Conservation (phyloP, 2,113 vertebrate species). For the Hiodon alosoides region DNA sequence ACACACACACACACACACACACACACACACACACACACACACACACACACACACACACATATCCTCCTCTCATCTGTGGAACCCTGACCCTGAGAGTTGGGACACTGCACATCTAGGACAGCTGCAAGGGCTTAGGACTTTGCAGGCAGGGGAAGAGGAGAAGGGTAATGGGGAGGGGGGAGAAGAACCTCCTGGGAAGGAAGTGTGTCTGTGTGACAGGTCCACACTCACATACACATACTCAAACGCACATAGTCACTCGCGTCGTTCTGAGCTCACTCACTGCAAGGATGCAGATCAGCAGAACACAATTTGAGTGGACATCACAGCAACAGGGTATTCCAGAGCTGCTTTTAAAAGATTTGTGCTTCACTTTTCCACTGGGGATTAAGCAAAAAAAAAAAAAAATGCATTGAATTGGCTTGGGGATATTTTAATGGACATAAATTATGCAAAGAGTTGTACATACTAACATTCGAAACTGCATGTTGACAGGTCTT, state of each 20-base stretch:
- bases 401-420: too few relatives aligned
- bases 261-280: background rate
- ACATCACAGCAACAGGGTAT: background rate
- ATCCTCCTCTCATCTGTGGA: background rate
- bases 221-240: slow-evolving; percentile 15
- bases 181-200: background rate
- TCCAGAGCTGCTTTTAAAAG: background rate
- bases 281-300: background rate
- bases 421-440: background rate
- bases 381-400: background rate
- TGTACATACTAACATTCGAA: background rate
- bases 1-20: too few relatives aligned
- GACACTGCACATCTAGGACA: background rate
- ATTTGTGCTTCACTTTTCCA: background rate
- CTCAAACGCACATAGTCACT: slow-evolving; percentile 4
- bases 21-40: slow-evolving; percentile 9
- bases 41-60: too few relatives aligned
- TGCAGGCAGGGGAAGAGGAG: background rate
- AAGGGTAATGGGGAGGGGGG: background rate
- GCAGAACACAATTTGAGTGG: background rate
- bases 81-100: background rate
- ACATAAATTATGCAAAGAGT: background rate
- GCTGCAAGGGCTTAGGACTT: background rate
- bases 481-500: background rate
- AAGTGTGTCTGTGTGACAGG: slow-evolving; percentile 1